phyloP scores from a whole-genome alignment of 2,797 vertebrate genomes.

The Artibeus lituratus region DNA sequence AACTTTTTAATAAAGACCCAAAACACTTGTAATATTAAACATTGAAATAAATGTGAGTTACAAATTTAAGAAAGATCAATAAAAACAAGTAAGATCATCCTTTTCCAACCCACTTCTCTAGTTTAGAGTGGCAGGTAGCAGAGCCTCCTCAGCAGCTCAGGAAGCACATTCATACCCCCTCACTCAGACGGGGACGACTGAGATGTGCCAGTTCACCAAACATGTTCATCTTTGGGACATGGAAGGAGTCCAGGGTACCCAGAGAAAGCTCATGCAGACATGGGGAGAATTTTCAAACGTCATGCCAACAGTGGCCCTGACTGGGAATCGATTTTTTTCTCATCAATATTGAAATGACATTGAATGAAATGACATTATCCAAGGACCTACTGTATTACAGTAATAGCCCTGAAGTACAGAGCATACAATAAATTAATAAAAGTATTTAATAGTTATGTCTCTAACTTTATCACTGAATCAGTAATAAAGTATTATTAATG shows the following conservation, averaged over 20 bases:
- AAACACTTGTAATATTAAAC: neutral
- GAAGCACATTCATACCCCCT: neutral
- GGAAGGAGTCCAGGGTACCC: neutral
- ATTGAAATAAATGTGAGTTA: neutral
- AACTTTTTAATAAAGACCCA: neutral
- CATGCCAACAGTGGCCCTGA: neutral
- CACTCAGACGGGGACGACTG: neutral
- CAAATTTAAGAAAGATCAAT: neutral
- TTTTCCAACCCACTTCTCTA: neutral
- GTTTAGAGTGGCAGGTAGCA: neutral
- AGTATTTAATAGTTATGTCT: constrained; percentile 1
- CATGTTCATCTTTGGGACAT: neutral
- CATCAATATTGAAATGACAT: neutral
- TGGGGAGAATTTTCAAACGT: neutral
- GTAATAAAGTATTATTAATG: neutral
- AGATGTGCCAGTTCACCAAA: neutral
- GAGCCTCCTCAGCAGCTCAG: neutral
- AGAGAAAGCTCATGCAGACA: neutral
- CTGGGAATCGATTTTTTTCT: neutral
- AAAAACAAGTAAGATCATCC: neutral
- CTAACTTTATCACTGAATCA: constrained; percentile 22
- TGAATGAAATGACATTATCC: neutral
- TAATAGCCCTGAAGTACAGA: constrained; percentile 8
- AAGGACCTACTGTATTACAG: neutral
- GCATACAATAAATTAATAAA: constrained; percentile 44